A percentile compares a stretch with the other conserved stretches of the same genome.
Conservation (phyloP, 2,888 invertebrate genomes). For the Alloplasta piceator region DNA sequence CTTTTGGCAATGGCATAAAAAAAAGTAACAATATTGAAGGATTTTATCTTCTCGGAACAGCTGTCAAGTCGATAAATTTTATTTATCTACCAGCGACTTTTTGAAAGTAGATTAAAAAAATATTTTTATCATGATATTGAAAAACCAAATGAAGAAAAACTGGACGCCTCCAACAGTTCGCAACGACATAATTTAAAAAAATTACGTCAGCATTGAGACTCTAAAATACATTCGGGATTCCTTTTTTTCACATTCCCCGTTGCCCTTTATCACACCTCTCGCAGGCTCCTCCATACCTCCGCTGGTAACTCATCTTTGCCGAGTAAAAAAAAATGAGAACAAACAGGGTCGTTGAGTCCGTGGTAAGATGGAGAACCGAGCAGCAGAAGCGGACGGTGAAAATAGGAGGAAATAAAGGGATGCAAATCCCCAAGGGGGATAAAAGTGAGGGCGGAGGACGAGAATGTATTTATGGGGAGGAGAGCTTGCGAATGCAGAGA, state of each 20-base stretch:
- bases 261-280: neutral
- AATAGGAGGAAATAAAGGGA: slow-evolving; percentile 68
- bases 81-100: neutral
- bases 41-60: neutral
- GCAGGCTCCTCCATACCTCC: neutral
- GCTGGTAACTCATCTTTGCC: slow-evolving; percentile 34
- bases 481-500: slow-evolving; percentile 37
- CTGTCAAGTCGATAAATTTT: neutral
- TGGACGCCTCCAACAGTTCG: too few species aligned
- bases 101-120: neutral
- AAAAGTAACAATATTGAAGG: neutral
- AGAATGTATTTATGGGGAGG: slow-evolving; percentile 8
- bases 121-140: neutral
- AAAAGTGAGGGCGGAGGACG: neutral
- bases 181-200: too few species aligned
- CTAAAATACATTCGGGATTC: too few species aligned
- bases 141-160: neutral
- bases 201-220: too few species aligned
- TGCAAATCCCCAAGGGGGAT: slow-evolving; percentile 71
- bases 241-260: slow-evolving; percentile 9
- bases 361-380: slow-evolving; percentile 16
- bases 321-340: slow-evolving; percentile 15
- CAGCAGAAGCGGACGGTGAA: slow-evolving; percentile 52
- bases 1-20: too few species aligned
- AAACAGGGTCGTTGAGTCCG: slow-evolving; percentile 18